phyloP scores from a whole-genome alignment of 1,140 invertebrate species.

The Leguminivora glycinivorella region DNA sequence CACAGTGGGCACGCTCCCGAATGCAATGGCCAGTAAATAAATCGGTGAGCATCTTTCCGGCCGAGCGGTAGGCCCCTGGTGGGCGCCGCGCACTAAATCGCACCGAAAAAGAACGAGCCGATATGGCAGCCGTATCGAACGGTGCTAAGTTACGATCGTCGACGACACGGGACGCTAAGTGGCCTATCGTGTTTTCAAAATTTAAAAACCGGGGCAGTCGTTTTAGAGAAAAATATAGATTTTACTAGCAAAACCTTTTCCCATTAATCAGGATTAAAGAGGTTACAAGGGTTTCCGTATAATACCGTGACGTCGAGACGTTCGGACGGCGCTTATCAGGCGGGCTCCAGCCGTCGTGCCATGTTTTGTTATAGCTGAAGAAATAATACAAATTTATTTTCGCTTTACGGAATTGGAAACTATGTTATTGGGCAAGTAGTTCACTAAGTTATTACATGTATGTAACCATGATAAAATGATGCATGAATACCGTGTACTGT shows the following conservation, averaged over 20 bases:
- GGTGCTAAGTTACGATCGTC: conserved; percentile 63
- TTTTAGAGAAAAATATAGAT: conserved; percentile 51
- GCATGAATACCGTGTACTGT: too few species aligned
- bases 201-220: conserved; percentile 56
- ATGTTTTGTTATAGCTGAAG: conserved; percentile 18
- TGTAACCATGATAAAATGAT: too few species aligned
- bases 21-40: conserved; percentile 68
- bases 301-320: conserved; percentile 39
- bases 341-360: conserved; percentile 18
- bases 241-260: conserved; percentile 38
- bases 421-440: too few species aligned
- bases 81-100: conserved; percentile 65
- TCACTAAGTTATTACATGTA: too few species aligned
- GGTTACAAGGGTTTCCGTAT: conserved; percentile 39
- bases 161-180: conserved; percentile 63
- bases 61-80: conserved; percentile 54
- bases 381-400: conserved; percentile 9
- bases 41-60: conserved; percentile 63
- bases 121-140: conserved; percentile 67
- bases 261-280: conserved; percentile 59
- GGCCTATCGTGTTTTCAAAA: conserved; percentile 67
- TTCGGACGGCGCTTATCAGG: conserved; percentile 35
- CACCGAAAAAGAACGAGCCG: conserved; percentile 65
- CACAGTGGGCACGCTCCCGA: conserved; percentile 65
- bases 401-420: neutral